Evolutionary conservation across 2,113 vertebrate genomes (phyloP), one percentile per base, ranked within the genome.

Genomic region (Atractosteus spatula): DNA sequence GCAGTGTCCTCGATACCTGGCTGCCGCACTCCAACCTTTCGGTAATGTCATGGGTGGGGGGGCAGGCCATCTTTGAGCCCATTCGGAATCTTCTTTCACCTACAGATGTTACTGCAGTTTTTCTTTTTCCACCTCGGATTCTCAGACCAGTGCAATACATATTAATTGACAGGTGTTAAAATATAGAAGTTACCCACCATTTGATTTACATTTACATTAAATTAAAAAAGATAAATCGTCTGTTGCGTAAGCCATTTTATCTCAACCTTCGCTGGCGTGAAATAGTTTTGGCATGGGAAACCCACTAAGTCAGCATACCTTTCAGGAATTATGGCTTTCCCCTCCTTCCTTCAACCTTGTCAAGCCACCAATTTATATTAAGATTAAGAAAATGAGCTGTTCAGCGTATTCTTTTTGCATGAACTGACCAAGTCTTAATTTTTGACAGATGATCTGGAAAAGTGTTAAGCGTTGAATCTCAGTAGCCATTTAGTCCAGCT

Each of bases 171-270:
- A 10, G 47, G 47, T 29, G 17, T 51, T 7, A 51, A 51, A 7
- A 61, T 11, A 63, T 44, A 76, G 29, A 64, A 66, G 57, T 68
- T 62, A 41, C 65, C 51, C 43, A 57, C 6, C 29, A 47, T 54
- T 65, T 54, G 45, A 63, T 74, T 74, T 70, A 8, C 73, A 55
- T 74, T 69, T 43, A 64, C 55, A 51, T 51, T 51, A 51, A 51
- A 10, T 7, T 51, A 51, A 51, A 51, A 29, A 16, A 42, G 8
- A 56, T 75, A 69, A 75, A 71, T 74, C 73, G 42, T 61, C 59
- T 55, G 54, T 44, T 65, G 17, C 73, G 43, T 67, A 41, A 51
- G 44, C 67, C 65, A 62, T 14, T 55, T 10, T 44, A 51, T 64
- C 63, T 55, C 41, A 55, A 67, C 66, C 55, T 51, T 41, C 64